phyloP scores from a whole-genome alignment of 2,113 vertebrate species.

The Pogonocichla stellata region DNA sequence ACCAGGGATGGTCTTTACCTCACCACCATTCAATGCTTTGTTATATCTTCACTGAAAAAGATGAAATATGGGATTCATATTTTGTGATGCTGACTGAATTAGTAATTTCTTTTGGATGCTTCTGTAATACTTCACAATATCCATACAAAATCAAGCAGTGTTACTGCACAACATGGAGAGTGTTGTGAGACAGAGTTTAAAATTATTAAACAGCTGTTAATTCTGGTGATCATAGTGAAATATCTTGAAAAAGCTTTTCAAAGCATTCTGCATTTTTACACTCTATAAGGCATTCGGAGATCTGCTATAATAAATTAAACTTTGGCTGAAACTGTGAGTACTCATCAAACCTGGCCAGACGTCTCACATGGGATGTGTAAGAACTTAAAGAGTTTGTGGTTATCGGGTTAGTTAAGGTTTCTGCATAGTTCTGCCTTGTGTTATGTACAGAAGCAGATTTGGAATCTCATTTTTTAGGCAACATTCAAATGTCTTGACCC shows the following conservation, averaged over 20 bases:
- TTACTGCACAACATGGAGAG: neutral
- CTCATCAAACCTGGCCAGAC: neutral
- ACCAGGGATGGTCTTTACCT: neutral
- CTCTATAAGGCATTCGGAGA: neutral
- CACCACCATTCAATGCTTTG: neutral
- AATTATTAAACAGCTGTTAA: neutral
- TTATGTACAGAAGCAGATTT: neutral
- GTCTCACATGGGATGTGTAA: neutral
- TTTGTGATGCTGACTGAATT: neutral
- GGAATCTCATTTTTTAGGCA: neutral
- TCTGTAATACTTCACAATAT: neutral
- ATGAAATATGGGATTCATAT: neutral
- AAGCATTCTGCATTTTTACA: neutral
- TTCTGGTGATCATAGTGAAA: neutral
- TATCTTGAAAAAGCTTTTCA: neutral
- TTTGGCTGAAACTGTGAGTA: neutral
- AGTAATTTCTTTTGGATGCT: neutral
- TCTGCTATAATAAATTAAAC: neutral
- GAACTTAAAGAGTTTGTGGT: neutral
- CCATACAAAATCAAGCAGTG: neutral
- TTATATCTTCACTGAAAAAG: neutral
- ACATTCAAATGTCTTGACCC: neutral
- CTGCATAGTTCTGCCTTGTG: neutral
- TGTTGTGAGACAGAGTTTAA: neutral
- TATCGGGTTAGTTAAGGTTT: neutral